Base-by-base conservation (phyloP, 2,797 vertebrate species). In the Chloroceryle amazona region DNA sequence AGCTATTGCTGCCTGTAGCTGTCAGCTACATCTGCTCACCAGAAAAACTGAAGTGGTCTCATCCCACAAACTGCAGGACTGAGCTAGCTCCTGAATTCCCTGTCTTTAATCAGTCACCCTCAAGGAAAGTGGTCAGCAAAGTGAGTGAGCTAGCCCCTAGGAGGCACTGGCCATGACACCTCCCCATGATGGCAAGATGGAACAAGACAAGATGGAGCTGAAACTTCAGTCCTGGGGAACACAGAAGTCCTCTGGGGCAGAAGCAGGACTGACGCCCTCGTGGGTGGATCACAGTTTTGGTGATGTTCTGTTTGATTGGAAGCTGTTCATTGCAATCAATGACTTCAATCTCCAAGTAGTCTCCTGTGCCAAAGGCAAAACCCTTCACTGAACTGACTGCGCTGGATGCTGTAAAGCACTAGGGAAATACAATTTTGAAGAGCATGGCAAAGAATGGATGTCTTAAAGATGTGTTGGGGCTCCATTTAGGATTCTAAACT, bases 331-430 rank as follows among this genome's bases (percentile, higher is more conserved):
- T 82, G 46, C 74, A 85, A 85, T 93, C 90, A 76, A 14, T 89
- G 67, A 92, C 81, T 91, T 93, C 93, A 89, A 39, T 94, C 67
- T 83, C 44, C 46, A 86, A 93, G 85, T 2, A 80, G 68, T 35
- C n/a, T 88, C 31, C 60, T 1, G 5, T 89, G 76, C 70, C 87
- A 90, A 82, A 96, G 76, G 83, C 78, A 91, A 95, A 95, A 46
- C 63, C 41, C 55, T 79, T 81, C 51, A 39, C 70, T 67, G 80
- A 90, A 68, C 73, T 76, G 82, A 63, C 35, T 42, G 52, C 3
- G 6, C 82, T 90, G 93, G 81, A 86, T 90, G 86, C 76, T 80
- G 63, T 20, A 62, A 29, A 81, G 49, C 91, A 79, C 63, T 39
- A 52, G 88, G 95, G 74, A 93, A 92, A 94, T n/a, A 35, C 9